phyloP scores from a whole-genome alignment of 2,888 invertebrate species.

The Miltochrista miniata region DNA sequence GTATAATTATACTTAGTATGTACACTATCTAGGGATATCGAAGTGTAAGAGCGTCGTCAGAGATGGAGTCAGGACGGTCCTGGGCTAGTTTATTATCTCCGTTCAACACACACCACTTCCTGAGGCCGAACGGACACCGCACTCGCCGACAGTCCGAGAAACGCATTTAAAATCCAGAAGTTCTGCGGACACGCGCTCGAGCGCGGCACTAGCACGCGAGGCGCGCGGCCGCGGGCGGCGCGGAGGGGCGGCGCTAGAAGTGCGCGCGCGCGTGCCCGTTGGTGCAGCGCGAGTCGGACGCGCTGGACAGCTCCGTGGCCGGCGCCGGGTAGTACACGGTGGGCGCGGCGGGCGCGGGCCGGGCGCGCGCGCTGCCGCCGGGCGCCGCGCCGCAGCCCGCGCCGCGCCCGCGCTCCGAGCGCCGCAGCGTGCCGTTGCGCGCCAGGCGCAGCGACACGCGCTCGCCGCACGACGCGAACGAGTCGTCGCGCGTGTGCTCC shows the following conservation, averaged over 20 bases:
- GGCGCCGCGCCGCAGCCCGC: conserved; percentile 31
- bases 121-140: neutral
- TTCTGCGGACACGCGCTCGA: neutral
- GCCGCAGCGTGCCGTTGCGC: conserved; percentile 70
- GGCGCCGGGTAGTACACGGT: conserved; percentile 69
- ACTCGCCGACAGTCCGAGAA: neutral
- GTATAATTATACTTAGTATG: no score
- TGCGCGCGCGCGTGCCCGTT: conserved; percentile 50
- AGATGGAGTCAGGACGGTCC: no score
- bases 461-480: conserved; percentile 91
- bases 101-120: no score
- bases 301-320: conserved; percentile 40
- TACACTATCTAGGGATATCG: no score
- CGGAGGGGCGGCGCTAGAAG: conserved; percentile 43
- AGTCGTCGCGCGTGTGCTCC: conserved; percentile 90
- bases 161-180: neutral
- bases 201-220: neutral
- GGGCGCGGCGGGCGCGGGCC: conserved; percentile 44
- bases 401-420: conserved; percentile 47
- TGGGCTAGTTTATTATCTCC: no score
- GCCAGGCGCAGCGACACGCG: conserved; percentile 86
- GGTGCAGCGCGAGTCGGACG: conserved; percentile 49
- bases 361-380: no score
- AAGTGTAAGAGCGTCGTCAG: no score
- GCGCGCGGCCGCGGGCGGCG: conserved; percentile 12